phyloP scores from a whole-genome alignment of 2,888 invertebrate genomes.

The Hesperia comma region DNA sequence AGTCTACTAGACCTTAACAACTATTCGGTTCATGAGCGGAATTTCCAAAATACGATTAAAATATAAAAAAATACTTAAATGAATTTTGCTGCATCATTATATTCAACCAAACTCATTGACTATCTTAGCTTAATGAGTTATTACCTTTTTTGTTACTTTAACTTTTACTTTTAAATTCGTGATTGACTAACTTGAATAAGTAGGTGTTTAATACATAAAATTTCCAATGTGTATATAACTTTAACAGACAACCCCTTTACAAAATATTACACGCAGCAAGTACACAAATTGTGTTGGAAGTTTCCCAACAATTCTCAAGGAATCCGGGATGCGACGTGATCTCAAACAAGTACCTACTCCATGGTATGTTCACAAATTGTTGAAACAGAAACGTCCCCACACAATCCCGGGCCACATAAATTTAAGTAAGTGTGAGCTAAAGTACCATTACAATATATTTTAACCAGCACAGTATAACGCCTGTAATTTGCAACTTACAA shows the following conservation, averaged over 20 bases:
- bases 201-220: too few species aligned
- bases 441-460: constrained; percentile 65
- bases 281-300: constrained; percentile 24
- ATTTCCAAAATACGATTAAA: too few species aligned
- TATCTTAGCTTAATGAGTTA: too few species aligned
- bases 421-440: constrained; percentile 64
- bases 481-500: constrained; percentile 71
- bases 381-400: constrained; percentile 47
- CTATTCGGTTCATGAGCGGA: too few species aligned
- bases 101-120: too few species aligned
- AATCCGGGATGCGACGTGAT: constrained; percentile 37
- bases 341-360: constrained; percentile 35
- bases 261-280: constrained; percentile 12
- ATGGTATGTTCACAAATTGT: constrained; percentile 45
- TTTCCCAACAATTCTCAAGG: constrained; percentile 38
- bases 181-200: too few species aligned
- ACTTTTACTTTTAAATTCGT: too few species aligned
- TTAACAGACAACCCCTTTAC: constrained; percentile 16
- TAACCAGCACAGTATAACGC: constrained; percentile 63
- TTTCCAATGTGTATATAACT: too few species aligned
- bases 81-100: too few species aligned
- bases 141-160: too few species aligned
- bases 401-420: constrained; percentile 56
- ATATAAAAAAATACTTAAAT: too few species aligned
- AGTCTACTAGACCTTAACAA: too few species aligned